A percentile compares a stretch with the other conserved stretches of the same genome.
Evolutionary conservation across 2,113 vertebrate genomes (phyloP).

Genomic region (Coptodon bakossiorum): DNA sequence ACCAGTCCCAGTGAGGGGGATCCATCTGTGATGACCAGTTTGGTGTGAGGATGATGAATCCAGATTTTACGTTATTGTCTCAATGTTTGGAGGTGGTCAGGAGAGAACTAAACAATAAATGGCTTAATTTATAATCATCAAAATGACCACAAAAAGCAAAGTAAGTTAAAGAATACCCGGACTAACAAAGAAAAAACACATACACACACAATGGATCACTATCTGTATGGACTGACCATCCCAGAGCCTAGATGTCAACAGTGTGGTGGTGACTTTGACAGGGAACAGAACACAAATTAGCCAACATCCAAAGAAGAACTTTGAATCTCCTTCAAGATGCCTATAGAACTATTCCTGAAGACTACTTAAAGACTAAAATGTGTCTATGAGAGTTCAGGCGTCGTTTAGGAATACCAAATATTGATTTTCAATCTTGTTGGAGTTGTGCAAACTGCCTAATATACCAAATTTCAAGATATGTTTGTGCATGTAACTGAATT

Average conservation of each 20-base stretch:
- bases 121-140: background rate
- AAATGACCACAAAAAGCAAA: background rate
- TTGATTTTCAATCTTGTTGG: background rate
- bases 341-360: background rate
- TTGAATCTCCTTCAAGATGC: background rate
- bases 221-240: background rate
- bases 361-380: too few species aligned
- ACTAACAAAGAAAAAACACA: background rate
- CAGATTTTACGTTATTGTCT: accelerated
- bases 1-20: background rate
- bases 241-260: background rate
- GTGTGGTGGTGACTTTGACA: background rate
- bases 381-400: background rate
- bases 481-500: background rate
- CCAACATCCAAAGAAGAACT: background rate
- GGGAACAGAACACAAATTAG: background rate
- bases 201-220: background rate
- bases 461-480: background rate
- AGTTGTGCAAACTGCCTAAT: background rate
- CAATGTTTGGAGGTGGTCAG: background rate
- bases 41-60: background rate
- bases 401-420: background rate
- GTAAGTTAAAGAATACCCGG: background rate
- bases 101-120: background rate
- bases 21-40: background rate